phyloP scores from a whole-genome alignment of 2,113 vertebrate genomes.

The Corythornis madagascariensis region DNA sequence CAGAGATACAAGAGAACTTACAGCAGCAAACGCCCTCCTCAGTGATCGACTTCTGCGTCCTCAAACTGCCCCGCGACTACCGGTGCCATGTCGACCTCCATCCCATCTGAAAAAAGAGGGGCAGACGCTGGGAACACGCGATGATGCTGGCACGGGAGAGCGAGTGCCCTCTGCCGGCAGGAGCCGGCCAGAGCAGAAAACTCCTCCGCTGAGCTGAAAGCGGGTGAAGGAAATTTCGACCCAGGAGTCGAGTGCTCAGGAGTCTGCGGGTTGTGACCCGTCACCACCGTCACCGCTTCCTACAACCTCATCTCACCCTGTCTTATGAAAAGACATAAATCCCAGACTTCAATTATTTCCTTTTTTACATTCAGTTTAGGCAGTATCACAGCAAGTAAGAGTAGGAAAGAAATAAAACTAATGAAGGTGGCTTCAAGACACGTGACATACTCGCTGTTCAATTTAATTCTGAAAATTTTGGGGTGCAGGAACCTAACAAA shows the following conservation, averaged over 20 bases:
- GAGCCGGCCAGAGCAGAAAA: not conserved
- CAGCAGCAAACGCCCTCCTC: constrained; percentile 65
- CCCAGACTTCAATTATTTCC: not conserved
- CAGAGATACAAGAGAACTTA: constrained; percentile 33
- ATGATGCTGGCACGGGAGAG: not conserved
- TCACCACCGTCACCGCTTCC: accelerated
- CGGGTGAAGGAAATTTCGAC: accelerated
- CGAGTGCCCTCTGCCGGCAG: constrained; percentile 29
- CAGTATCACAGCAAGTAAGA: not conserved
- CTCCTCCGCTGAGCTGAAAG: not conserved
- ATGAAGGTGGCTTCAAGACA: not conserved
- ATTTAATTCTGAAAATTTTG: not conserved
- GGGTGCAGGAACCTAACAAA: not conserved
- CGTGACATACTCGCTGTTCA: accelerated
- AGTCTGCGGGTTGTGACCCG: not conserved
- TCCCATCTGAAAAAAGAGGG: constrained; percentile 81
- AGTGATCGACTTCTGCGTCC: constrained; percentile 95
- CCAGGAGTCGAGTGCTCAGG: not conserved
- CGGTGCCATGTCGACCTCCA: constrained; percentile 90
- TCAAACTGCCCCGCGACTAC: constrained; percentile 93
- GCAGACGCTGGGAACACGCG: accelerated
- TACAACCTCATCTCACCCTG: not conserved
- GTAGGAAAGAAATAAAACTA: not conserved
- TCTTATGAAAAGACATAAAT: not conserved
- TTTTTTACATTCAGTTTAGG: not conserved